Evolutionary conservation across 35 echinoderm and acorn worm genomes (phyloP).

Genomic region (Anneissia japonica): DNA sequence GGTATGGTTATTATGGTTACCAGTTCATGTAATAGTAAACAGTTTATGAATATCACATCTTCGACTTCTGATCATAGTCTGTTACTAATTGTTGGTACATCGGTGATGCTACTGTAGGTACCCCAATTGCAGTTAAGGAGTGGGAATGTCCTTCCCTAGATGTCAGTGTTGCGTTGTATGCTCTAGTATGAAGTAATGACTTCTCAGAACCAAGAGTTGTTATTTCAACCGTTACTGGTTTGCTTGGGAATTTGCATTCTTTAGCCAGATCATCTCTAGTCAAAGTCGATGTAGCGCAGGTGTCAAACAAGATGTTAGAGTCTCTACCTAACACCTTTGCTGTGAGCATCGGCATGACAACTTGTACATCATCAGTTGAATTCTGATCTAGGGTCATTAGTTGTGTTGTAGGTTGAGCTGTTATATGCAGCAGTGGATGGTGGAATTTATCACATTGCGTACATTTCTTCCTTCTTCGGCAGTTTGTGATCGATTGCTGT

Average conservation of each 20-base stretch:
- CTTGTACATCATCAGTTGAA: not conserved
- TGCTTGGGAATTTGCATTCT: constrained; percentile 26
- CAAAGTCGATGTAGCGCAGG: not conserved
- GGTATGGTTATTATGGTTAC: no score
- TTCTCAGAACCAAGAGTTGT: constrained; percentile 10
- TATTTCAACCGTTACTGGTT: constrained; percentile 3
- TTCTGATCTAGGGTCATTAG: not conserved
- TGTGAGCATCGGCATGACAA: constrained; percentile 16
- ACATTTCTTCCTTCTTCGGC: not conserved
- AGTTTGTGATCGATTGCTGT: not conserved
- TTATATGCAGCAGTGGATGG: constrained; percentile 31
- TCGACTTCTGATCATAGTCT: not conserved
- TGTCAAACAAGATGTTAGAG: not conserved
- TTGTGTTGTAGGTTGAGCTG: not conserved
- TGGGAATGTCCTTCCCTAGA: not conserved
- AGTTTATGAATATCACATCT: no score
- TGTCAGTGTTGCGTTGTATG: not conserved
- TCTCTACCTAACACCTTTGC: not conserved
- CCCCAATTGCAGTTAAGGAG: constrained; percentile 7
- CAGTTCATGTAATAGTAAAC: no score
- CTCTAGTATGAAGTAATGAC: not conserved
- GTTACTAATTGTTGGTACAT: not conserved
- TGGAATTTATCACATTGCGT: not conserved
- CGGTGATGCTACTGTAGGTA: constrained; percentile 42
- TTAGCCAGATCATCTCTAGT: constrained; percentile 5